These are phyloP conservation scores for Corythornis cristatus DNA, from an alignment of 2,113 vertebrate species.

Conservation along the genomic window DNA sequence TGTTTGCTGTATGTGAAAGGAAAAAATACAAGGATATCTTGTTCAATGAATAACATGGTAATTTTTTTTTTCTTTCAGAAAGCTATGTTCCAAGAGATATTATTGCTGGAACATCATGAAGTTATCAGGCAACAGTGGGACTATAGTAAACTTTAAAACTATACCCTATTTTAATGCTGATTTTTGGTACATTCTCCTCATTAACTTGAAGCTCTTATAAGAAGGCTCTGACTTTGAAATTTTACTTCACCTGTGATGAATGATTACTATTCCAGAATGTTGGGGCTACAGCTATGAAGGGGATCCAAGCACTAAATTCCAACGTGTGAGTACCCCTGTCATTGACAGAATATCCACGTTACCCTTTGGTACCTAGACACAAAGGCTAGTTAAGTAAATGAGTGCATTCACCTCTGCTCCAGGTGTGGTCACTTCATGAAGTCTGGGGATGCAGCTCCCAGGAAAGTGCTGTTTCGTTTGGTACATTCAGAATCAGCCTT, in stretches of 20 bases:
- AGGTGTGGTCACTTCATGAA: neutral
- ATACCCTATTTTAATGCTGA: neutral
- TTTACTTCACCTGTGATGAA: neutral
- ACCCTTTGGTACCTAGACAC: neutral
- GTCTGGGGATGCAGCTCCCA: neutral
- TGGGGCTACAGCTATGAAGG: neutral
- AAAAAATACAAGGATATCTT: neutral
- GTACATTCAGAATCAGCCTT: neutral
- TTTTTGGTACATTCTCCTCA: neutral
- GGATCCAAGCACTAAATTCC: neutral
- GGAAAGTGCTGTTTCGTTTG: neutral
- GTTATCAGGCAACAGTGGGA: neutral
- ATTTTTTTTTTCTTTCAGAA: neutral
- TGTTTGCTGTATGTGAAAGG: neutral
- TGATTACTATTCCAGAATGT: neutral
- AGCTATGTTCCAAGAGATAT: neutral
- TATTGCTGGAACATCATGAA: neutral
- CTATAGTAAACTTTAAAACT: neutral
- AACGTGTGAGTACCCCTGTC: neutral
- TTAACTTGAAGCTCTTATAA: neutral
- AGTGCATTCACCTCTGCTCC: neutral
- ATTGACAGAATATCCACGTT: neutral
- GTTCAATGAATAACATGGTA: neutral
- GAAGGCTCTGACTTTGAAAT: neutral
- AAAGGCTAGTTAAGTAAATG: neutral